A percentile compares a stretch with the other conserved stretches of the same genome.
These are phyloP conservation scores for Sipha flava DNA, from an alignment of 1,140 invertebrate species.

Conservation along the genomic window DNA sequence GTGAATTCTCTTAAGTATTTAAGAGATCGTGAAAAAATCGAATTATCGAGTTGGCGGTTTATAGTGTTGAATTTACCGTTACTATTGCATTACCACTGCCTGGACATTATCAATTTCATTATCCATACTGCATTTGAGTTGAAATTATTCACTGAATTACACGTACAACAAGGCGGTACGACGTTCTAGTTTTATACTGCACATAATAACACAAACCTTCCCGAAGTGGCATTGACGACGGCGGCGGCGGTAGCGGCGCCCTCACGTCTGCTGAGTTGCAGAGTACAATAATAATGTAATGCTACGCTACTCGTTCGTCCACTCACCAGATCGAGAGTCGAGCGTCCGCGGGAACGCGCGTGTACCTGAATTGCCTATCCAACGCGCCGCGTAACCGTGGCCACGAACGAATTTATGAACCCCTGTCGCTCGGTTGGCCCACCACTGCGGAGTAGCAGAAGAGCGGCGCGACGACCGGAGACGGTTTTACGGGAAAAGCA, in stretches of 20 bases:
- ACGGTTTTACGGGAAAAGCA: not conserved
- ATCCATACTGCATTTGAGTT: too few species aligned
- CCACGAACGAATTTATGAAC: not conserved
- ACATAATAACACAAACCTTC: too few species aligned
- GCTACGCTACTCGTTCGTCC: not conserved
- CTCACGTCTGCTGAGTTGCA: not conserved
- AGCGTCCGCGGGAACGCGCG: not conserved
- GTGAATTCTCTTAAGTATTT: too few species aligned
- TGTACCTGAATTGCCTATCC: conserved; percentile 12
- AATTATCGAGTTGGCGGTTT: too few species aligned
- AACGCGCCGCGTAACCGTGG: not conserved
- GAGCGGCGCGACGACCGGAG: not conserved
- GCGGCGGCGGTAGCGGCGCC: not conserved
- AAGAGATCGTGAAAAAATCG: too few species aligned
- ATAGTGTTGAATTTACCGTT: too few species aligned
- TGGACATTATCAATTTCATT: too few species aligned
- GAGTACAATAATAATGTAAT: not conserved
- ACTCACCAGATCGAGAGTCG: not conserved
- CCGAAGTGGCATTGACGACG: not conserved
- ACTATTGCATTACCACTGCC: too few species aligned
- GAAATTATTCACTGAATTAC: too few species aligned
- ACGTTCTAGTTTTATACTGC: too few species aligned
- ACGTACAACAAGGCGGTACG: too few species aligned
- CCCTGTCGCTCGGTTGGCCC: not conserved
- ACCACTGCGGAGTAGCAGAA: too few species aligned